Percentiles rank a stretch among this genome's conserved stretches.
Conservation (phyloP, 2,113 vertebrate species). For the Anser brachyrhynchus region DNA sequence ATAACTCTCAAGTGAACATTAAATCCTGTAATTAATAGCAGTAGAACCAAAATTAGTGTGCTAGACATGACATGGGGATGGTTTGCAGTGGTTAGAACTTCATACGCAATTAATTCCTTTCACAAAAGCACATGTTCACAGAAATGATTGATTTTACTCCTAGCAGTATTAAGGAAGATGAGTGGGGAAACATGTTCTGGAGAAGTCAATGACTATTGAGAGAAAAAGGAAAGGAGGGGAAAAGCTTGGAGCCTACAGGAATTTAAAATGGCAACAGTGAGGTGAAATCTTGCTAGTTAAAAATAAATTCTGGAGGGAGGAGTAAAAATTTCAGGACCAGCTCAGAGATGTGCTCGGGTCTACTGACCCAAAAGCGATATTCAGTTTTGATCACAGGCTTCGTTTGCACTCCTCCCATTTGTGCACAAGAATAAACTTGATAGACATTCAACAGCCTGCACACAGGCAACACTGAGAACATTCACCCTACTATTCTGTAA, state of each 20-base stretch:
- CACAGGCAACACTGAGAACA: rapidly evolving
- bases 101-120: background rate
- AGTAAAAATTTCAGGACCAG: background rate
- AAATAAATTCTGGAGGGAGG: background rate
- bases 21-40: background rate
- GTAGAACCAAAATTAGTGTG: background rate
- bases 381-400: background rate
- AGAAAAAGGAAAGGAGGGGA: background rate
- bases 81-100: background rate
- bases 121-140: background rate
- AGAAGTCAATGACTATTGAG: background rate
- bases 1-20: background rate
- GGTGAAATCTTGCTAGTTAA: background rate
- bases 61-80: background rate
- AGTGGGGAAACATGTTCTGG: background rate
- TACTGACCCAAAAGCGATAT: background rate
- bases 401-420: background rate
- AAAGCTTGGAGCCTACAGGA: background rate
- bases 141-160: background rate
- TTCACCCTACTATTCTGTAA: background rate
- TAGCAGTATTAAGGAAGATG: background rate
- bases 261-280: background rate
- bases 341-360: background rate
- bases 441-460: background rate
- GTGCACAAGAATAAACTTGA: background rate